A percentile compares a stretch with the other conserved stretches of the same genome.
These are phyloP conservation scores for Aphelenchoides besseyi DNA, from an alignment of 1,140 invertebrate genomes.

Conservation along the genomic window DNA sequence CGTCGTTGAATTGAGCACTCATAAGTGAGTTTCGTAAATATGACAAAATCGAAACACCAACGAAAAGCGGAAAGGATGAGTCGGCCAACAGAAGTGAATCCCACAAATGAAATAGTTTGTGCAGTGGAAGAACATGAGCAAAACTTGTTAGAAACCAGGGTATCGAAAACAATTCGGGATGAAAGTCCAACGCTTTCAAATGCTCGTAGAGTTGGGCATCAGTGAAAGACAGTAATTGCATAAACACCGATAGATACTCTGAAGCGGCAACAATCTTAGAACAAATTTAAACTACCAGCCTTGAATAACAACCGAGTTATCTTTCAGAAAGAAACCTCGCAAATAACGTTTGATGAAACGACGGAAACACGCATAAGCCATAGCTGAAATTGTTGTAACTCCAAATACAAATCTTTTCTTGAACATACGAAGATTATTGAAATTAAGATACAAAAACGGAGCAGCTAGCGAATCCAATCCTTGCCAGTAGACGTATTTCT, in stretches of 20 bases:
- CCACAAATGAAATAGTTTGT: conserved; percentile 97
- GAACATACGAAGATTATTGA: conserved; percentile 71
- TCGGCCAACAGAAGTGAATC: conserved; percentile 89
- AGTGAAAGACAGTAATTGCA: conserved; percentile 89
- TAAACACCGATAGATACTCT: conserved; percentile 94
- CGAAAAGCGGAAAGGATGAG: conserved; percentile 86
- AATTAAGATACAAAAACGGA: conserved; percentile 92
- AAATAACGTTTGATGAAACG: conserved; percentile 93
- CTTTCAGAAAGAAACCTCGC: conserved; percentile 95
- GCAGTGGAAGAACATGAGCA: conserved; percentile 86
- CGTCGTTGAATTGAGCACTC: conserved; percentile 53
- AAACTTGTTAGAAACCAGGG: conserved; percentile 99
- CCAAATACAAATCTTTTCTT: conserved; percentile 19
- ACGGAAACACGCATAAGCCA: conserved; percentile 84
- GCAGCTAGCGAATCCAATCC: conserved; percentile 94
- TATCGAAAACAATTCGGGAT: conserved; percentile 97
- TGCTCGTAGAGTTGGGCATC: conserved; percentile 88
- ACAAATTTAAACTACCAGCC: conserved; percentile 59
- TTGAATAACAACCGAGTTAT: conserved; percentile 89
- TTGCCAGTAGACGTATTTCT: conserved; percentile 96
- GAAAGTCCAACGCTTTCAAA: conserved; percentile 85
- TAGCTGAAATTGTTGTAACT: conserved; percentile 38
- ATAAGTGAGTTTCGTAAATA: conserved; percentile 66
- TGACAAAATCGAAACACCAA: conserved; percentile 85
- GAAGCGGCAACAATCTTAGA: conserved; percentile 45